Percentiles rank a stretch among this genome's conserved stretches.
Conservation (phyloP, 2,113 vertebrate species). For the Tragulus kanchil region DNA sequence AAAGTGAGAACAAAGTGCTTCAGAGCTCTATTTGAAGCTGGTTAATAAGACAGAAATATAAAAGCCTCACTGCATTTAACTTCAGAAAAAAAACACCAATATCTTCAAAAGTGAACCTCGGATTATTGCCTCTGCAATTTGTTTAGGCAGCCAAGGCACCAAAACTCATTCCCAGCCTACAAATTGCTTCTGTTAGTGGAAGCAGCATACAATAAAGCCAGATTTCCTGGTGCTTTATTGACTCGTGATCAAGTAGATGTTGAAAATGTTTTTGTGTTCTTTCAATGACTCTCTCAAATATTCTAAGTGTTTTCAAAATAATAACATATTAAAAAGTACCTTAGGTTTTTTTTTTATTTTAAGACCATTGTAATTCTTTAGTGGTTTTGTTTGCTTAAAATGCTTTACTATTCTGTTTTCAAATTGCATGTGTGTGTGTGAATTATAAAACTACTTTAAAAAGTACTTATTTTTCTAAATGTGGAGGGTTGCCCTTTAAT, state of each 20-base stretch:
- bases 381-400: slow-evolving; percentile 15
- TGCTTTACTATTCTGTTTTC: not conserved
- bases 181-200: slow-evolving; percentile 64
- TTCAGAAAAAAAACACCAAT: slow-evolving; percentile 69
- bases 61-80: slow-evolving; percentile 72
- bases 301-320: slow-evolving; percentile 58
- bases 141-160: slow-evolving; percentile 25
- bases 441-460: not conserved
- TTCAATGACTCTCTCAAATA: slow-evolving; percentile 51
- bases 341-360: not conserved
- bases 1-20: slow-evolving; percentile 74
- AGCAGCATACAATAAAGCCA: slow-evolving; percentile 23
- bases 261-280: slow-evolving; percentile 60
- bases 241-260: not conserved
- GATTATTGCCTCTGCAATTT: slow-evolving; percentile 67
- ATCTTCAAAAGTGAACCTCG: slow-evolving; percentile 62
- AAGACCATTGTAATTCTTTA: not conserved
- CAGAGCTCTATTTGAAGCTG: slow-evolving; percentile 58
- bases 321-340: not conserved
- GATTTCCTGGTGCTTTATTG: slow-evolving; percentile 61
- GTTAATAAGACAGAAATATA: slow-evolving; percentile 72
- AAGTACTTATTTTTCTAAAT: not conserved
- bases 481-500: not conserved
- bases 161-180: not conserved
- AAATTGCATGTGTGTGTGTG: not conserved